These are phyloP conservation scores for Drosophila watanabei DNA, from an alignment of 1,140 invertebrate genomes.

Conservation along the genomic window DNA sequence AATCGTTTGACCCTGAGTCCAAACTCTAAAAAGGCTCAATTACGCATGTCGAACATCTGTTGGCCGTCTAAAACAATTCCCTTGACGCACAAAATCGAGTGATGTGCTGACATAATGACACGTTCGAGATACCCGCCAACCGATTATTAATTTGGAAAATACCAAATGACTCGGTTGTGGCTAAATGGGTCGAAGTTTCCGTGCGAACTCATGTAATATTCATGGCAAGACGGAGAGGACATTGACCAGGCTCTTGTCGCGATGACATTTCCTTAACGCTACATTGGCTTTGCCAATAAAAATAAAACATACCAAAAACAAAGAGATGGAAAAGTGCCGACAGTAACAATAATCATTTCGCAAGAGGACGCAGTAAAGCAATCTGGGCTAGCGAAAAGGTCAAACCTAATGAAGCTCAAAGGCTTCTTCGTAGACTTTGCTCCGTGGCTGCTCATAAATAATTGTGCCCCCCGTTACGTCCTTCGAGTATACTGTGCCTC, in stretches of 20 bases:
- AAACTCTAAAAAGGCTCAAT: not conserved
- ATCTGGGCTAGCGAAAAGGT: conserved; percentile 43
- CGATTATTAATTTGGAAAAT: conserved; percentile 33
- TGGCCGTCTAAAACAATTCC: conserved; percentile 22
- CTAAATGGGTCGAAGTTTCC: conserved; percentile 45
- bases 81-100: conserved; percentile 11
- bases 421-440: conserved; percentile 36
- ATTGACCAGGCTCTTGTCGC: conserved; percentile 28
- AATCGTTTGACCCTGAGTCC: conserved; percentile 2
- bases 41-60: conserved; percentile 33
- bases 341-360: conserved; percentile 36
- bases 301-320: conserved; percentile 10
- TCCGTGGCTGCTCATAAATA: conserved; percentile 70
- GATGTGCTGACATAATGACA: conserved; percentile 18
- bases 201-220: conserved; percentile 52
- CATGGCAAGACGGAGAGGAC: conserved; percentile 21
- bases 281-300: conserved; percentile 50
- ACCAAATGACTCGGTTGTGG: conserved; percentile 31
- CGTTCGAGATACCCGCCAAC: conserved; percentile 11
- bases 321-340: conserved; percentile 15
- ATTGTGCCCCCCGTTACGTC: conserved; percentile 25
- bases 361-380: conserved; percentile 23
- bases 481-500: not conserved
- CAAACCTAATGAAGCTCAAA: conserved; percentile 68
- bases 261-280: conserved; percentile 67